Conservation (phyloP, 2,888 invertebrate species). For the Cephonodes hylas region DNA sequence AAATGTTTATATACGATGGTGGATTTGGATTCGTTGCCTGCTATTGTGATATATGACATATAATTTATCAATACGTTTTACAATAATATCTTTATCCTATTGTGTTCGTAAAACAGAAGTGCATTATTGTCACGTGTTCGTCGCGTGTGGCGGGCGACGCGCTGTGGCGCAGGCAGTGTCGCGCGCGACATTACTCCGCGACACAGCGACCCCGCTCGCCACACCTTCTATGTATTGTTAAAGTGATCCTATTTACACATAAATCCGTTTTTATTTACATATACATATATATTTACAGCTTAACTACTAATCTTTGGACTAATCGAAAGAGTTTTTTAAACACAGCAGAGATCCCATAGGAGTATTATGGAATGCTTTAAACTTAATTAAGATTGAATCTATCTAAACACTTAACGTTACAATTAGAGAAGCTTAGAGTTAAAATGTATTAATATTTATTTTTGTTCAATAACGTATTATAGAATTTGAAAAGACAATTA, state of each 20-base stretch:
- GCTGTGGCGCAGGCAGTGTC: constrained; percentile 15
- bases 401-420: constrained; percentile 60
- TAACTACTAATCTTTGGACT: constrained; percentile 63
- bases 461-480: constrained; percentile 36
- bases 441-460: constrained; percentile 35
- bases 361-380: constrained; percentile 77
- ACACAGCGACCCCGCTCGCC: neutral
- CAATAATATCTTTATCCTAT: constrained; percentile 34
- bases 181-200: neutral
- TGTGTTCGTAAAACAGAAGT: constrained; percentile 59
- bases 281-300: constrained; percentile 60
- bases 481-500: constrained; percentile 27
- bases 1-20: neutral
- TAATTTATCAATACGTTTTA: constrained; percentile 22
- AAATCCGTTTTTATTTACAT: constrained; percentile 41
- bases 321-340: constrained; percentile 72
- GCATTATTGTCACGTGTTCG: constrained; percentile 72
- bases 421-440: constrained; percentile 48
- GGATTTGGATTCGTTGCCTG: neutral
- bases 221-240: constrained; percentile 25
- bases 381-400: constrained; percentile 75
- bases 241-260: constrained; percentile 69
- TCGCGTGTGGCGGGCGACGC: constrained; percentile 34
- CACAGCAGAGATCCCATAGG: constrained; percentile 78
- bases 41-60: constrained; percentile 17